These are phyloP conservation scores for Brachionus paranguensis DNA, from an alignment of 1,140 invertebrate species.

Conservation along the genomic window DNA sequence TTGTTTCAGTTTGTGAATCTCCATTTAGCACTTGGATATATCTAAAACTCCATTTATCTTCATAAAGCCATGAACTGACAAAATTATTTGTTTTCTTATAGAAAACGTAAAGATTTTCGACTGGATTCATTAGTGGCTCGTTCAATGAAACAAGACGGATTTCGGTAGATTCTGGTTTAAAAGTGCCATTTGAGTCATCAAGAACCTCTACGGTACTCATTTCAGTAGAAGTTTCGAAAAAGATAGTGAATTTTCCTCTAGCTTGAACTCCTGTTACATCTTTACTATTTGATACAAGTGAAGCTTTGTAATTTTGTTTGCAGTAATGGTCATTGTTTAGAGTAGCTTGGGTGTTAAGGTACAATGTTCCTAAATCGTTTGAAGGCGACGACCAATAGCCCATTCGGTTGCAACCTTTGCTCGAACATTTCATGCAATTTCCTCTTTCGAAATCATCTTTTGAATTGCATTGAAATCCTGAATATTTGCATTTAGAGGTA, in stretches of 20 bases:
- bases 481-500: neutral
- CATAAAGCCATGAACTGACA: slow-evolving; percentile 3
- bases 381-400: slow-evolving; percentile 6
- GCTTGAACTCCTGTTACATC: neutral
- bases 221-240: slow-evolving; percentile 4
- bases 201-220: neutral
- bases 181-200: neutral
- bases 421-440: neutral
- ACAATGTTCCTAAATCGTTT: slow-evolving; percentile 28
- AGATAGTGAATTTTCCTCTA: slow-evolving; percentile 2
- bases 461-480: neutral
- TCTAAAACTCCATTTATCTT: slow-evolving; percentile 17
- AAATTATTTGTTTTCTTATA: slow-evolving; percentile 26
- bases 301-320: neutral
- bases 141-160: slow-evolving; percentile 14
- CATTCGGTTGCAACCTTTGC: slow-evolving; percentile 36
- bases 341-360: slow-evolving; percentile 22
- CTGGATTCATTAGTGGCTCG: neutral
- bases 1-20: neutral
- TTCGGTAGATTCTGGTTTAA: slow-evolving; percentile 35
- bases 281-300: slow-evolving; percentile 28
- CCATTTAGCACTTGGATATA: slow-evolving; percentile 16
- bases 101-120: neutral
- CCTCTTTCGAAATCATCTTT: slow-evolving; percentile 29
- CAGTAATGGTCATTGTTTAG: neutral